Percentiles rank a stretch among this genome's conserved stretches.
Evolutionary conservation across 2,797 vertebrate species (phyloP).

Genomic region (Sebastes nivosus): DNA sequence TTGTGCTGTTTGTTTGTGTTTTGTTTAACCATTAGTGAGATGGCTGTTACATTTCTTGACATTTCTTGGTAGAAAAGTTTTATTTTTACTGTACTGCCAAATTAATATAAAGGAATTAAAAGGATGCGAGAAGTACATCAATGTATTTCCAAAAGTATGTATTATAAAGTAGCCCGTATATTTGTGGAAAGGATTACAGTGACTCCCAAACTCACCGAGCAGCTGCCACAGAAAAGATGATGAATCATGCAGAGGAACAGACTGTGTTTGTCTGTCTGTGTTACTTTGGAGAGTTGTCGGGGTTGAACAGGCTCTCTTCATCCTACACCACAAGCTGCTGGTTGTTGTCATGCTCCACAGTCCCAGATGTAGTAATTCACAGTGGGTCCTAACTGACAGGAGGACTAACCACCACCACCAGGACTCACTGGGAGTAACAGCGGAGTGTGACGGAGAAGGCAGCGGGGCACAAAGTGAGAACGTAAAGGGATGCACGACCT

Average conservation of each 20-base stretch:
- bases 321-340: slow-evolving; percentile 42
- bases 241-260: slow-evolving; percentile 35
- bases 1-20: too few species aligned
- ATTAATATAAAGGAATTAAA: not conserved
- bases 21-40: too few species aligned
- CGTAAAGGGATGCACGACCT: not conserved
- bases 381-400: slow-evolving; percentile 42
- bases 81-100: too few species aligned
- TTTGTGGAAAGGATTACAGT: not conserved
- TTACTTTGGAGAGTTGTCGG: slow-evolving; percentile 37
- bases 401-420: slow-evolving; percentile 13
- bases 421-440: slow-evolving; percentile 16
- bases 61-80: too few species aligned
- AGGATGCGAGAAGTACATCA: not conserved
- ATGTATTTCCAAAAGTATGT: not conserved
- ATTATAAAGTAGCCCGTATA: not conserved
- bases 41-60: too few species aligned
- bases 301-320: slow-evolving; percentile 30
- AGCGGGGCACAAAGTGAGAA: not conserved
- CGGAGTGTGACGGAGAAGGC: not conserved
- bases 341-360: not conserved
- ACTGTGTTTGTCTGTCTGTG: slow-evolving; percentile 22
- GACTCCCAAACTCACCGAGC: not conserved
- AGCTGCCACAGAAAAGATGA: slow-evolving; percentile 25
- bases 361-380: slow-evolving; percentile 37